A percentile compares a stretch with the other conserved stretches of the same genome.
Evolutionary conservation across 2,113 vertebrate genomes (phyloP).

Genomic region (Ochotona princeps): DNA sequence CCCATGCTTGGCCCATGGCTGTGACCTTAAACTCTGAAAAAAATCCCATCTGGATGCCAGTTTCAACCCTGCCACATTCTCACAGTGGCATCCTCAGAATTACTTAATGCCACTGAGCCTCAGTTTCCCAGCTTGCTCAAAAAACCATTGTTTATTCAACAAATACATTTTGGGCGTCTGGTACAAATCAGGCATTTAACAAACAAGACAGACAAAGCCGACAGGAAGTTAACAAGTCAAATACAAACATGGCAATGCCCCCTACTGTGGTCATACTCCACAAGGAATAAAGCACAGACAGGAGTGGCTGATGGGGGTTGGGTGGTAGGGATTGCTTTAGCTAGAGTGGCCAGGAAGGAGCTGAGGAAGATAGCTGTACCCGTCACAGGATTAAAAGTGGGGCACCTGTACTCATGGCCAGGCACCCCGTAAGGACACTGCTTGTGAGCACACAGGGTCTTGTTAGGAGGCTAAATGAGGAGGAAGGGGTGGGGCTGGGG

Average conservation of each 20-base stretch:
- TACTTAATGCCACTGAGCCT: neutral
- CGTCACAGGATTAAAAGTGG: neutral
- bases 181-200: neutral
- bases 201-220: slow-evolving; percentile 30
- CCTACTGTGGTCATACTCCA: neutral
- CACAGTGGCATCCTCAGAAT: neutral
- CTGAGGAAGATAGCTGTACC: neutral
- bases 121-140: slow-evolving; percentile 16
- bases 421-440: neutral
- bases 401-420: neutral
- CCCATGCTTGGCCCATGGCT: neutral
- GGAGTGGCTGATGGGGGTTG: neutral
- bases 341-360: neutral
- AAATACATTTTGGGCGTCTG: neutral
- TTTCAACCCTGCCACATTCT: neutral
- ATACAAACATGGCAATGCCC: neutral
- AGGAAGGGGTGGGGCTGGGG: neutral
- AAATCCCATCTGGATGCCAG: neutral
- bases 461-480: neutral
- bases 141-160: neutral
- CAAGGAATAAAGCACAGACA: neutral
- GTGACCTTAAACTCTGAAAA: neutral
- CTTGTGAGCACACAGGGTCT: neutral
- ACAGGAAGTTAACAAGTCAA: neutral
- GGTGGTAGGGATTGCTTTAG: neutral